Evolutionary conservation across 2,113 vertebrate species (phyloP).

Genomic region (Epinephelus fuscoguttatus): DNA sequence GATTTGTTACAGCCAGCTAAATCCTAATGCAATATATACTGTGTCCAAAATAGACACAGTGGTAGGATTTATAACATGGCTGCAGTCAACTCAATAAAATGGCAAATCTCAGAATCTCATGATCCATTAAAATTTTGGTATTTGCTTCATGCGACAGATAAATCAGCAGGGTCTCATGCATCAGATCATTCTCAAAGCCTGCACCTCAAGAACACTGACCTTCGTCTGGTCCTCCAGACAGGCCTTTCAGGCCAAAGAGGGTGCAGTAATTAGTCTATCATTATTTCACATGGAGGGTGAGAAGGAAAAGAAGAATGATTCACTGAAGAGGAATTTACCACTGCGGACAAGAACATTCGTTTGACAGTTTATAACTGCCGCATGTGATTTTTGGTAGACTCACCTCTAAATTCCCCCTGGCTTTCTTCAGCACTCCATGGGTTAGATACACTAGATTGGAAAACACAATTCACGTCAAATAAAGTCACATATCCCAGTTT

Average conservation of each 20-base stretch:
- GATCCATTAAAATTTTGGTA: neutral
- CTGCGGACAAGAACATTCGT: neutral
- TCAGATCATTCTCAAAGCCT: slow-evolving; percentile 21
- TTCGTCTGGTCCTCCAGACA: slow-evolving; percentile 76
- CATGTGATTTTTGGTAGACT: slow-evolving; percentile 24
- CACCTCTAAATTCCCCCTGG: slow-evolving; percentile 96
- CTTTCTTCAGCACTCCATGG: slow-evolving; percentile 93
- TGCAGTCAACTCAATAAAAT: neutral
- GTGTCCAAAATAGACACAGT: neutral
- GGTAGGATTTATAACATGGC: neutral
- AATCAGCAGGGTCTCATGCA: slow-evolving; percentile 46
- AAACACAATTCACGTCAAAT: slow-evolving; percentile 9
- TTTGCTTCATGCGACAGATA: slow-evolving; percentile 58
- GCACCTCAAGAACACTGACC: slow-evolving; percentile 77
- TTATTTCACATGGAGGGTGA: slow-evolving; percentile 46
- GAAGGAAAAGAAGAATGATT: slow-evolving; percentile 53
- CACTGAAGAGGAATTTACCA: slow-evolving; percentile 9
- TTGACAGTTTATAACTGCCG: neutral
- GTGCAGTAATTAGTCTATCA: slow-evolving; percentile 82
- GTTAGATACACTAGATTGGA: slow-evolving; percentile 88
- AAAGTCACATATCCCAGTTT: neutral
- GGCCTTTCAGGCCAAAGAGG: slow-evolving; percentile 82
- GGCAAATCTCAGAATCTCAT: neutral
- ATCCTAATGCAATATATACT: neutral
- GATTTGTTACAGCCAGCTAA: neutral